phyloP scores from a whole-genome alignment of 2,888 invertebrate genomes.

The Archaeoteleia sp. region DNA sequence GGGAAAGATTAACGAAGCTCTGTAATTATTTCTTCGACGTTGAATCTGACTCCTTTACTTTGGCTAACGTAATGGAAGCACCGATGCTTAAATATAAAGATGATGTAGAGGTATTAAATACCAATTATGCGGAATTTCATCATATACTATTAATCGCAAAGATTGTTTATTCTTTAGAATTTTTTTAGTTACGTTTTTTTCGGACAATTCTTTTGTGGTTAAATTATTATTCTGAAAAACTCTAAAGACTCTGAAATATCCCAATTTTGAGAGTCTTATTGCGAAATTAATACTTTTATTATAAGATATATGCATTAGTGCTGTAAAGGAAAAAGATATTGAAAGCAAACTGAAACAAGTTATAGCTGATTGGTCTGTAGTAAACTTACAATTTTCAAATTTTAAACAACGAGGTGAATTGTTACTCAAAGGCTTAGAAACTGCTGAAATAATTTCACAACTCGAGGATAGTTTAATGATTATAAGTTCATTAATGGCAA shows the following conservation, averaged over 20 bases:
- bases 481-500: constrained; percentile 88
- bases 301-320: constrained; percentile 91
- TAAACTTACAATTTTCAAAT: constrained; percentile 82
- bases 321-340: constrained; percentile 92
- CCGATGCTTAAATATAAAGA: constrained; percentile 88
- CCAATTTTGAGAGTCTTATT: too few species aligned
- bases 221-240: too few species aligned
- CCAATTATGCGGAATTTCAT: too few species aligned
- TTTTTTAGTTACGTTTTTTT: too few species aligned
- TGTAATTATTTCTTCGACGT: constrained; percentile 84
- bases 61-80: constrained; percentile 89
- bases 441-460: constrained; percentile 84
- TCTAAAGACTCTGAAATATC: too few species aligned
- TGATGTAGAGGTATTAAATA: constrained; percentile 84
- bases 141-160: too few species aligned
- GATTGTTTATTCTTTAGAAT: too few species aligned
- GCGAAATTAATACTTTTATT: constrained; percentile 32
- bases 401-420: constrained; percentile 91
- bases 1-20: constrained; percentile 80
- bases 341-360: constrained; percentile 91
- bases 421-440: constrained; percentile 84
- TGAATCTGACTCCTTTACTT: constrained; percentile 85
- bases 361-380: constrained; percentile 85
- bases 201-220: too few species aligned
- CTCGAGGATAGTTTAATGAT: constrained; percentile 92